These are phyloP conservation scores for Lepisosteus osseus DNA, from an alignment of 2,113 vertebrate species.

Conservation along the genomic window DNA sequence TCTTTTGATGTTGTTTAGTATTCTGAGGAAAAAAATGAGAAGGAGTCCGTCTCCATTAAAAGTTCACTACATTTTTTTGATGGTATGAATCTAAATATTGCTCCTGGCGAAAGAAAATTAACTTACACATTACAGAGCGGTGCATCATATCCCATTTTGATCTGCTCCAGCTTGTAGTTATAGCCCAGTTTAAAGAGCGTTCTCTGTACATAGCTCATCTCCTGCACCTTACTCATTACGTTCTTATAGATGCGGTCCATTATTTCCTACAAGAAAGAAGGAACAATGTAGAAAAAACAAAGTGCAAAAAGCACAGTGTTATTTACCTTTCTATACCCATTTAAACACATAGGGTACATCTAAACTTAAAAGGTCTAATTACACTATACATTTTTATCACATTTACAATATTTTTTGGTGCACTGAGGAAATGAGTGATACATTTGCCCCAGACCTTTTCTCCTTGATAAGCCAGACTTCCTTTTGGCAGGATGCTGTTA, in stretches of 20 bases:
- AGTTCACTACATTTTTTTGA: too few species aligned
- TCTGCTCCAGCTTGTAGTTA: conserved; percentile 91
- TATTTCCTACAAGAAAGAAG: conserved; percentile 77
- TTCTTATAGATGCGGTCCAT: conserved; percentile 98
- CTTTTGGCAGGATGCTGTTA: too few species aligned
- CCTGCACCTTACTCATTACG: conserved; percentile 94
- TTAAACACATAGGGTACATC: not conserved
- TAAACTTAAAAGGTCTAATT: not conserved
- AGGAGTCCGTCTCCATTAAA: too few species aligned
- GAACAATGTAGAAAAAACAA: not conserved
- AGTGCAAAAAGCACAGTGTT: not conserved
- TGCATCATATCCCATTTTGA: conserved; percentile 90
- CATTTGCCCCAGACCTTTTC: too few species aligned
- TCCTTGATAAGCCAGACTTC: too few species aligned
- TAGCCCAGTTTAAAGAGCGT: conserved; percentile 91
- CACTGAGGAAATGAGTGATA: not conserved
- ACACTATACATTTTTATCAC: too few species aligned
- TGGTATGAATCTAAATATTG: too few species aligned
- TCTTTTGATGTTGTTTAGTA: too few species aligned
- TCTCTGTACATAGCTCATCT: conserved; percentile 88
- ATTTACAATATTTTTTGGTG: too few species aligned
- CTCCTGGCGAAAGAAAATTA: not conserved
- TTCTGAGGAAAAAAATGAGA: too few species aligned
- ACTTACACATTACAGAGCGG: conserved; percentile 91
- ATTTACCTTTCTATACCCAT: not conserved